phyloP scores from a whole-genome alignment of 2,888 invertebrate genomes.

The Deilephila elpenor region DNA sequence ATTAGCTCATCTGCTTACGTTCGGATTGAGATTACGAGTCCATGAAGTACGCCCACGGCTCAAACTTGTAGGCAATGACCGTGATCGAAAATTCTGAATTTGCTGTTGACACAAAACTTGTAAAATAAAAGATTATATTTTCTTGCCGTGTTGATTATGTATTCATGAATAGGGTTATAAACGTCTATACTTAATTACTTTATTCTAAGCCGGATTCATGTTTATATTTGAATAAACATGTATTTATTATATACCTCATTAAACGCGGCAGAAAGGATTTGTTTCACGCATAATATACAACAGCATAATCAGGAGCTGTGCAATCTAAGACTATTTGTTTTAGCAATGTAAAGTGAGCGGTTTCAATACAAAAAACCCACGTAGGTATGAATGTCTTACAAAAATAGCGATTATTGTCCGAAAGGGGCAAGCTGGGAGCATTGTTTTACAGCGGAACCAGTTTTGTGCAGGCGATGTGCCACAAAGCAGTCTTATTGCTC shows the following conservation, averaged over 20 bases:
- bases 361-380: neutral
- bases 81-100: conserved; percentile 1
- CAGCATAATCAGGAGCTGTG: neutral
- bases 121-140: neutral
- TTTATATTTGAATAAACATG: neutral
- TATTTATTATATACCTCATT: neutral
- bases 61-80: conserved; percentile 7
- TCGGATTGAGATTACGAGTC: conserved; percentile 52
- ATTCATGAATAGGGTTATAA: neutral
- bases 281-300: neutral
- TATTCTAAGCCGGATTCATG: neutral
- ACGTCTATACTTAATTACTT: neutral
- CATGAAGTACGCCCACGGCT: conserved; percentile 37
- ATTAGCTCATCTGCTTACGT: conserved; percentile 62
- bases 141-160: neutral
- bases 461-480: conserved; percentile 65
- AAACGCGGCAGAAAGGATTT: neutral
- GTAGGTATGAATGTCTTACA: neutral
- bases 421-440: conserved; percentile 55
- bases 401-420: conserved; percentile 34
- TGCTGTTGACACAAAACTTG: neutral
- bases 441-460: conserved; percentile 68
- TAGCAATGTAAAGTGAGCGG: neutral
- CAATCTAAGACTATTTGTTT: conserved; percentile 1
- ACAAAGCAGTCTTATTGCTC: conserved; percentile 64